A percentile compares a stretch with the other conserved stretches of the same genome.
Evolutionary conservation across 2,888 invertebrate genomes (phyloP).

Genomic region (Teinopalpus imperialis): DNA sequence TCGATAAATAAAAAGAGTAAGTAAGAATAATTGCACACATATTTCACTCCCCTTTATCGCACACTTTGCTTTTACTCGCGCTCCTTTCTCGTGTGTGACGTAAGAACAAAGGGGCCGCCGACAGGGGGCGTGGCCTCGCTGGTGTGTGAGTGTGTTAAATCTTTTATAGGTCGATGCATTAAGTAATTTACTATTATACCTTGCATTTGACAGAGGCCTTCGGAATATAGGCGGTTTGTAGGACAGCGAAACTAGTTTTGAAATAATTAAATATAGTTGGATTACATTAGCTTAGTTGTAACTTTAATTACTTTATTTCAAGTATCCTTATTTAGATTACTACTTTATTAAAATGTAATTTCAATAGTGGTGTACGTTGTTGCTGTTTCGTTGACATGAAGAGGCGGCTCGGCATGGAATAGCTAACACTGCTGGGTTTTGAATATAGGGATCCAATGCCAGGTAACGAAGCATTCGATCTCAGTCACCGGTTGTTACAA

Average conservation of each 20-base stretch:
- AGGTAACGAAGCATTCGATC: no score
- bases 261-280: no score
- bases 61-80: constrained; percentile 34
- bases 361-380: no score
- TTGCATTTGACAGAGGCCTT: constrained; percentile 65
- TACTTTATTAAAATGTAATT: no score
- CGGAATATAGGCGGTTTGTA: constrained; percentile 15
- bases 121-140: constrained; percentile 51
- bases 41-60: constrained; percentile 57
- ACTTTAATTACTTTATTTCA: no score
- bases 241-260: constrained; percentile 1
- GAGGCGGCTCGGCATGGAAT: no score
- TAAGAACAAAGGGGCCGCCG: constrained; percentile 59
- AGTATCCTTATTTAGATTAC: no score
- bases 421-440: no score
- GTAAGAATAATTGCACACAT: constrained; percentile 64
- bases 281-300: no score
- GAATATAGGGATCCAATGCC: no score
- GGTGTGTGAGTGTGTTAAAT: constrained; percentile 59
- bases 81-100: constrained; percentile 56
- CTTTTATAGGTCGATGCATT: constrained; percentile 80
- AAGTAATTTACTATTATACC: constrained; percentile 77
- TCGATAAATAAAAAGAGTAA: constrained; percentile 51
- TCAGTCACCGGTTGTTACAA: no score
- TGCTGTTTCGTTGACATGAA: no score